Conservation (phyloP, 2,888 invertebrate species). For the Dryococelus australis region DNA sequence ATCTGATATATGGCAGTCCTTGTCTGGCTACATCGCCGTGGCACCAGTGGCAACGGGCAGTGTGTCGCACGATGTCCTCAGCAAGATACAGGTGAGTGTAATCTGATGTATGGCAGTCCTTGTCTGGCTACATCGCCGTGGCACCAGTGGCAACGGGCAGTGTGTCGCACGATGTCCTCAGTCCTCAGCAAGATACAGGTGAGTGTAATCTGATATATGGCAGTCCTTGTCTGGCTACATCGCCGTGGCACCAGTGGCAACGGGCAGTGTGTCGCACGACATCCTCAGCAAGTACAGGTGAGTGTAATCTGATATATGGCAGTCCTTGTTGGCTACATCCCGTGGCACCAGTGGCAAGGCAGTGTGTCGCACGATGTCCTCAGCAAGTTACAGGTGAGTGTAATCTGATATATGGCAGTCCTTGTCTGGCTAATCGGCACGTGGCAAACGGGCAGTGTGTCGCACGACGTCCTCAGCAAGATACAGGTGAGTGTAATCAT, state of each 20-base stretch:
- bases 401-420: too few species aligned
- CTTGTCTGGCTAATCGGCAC: constrained; percentile 58
- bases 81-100: constrained; percentile 38
- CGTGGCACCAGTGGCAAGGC: constrained; percentile 57
- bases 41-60: constrained; percentile 56
- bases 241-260: constrained; percentile 58
- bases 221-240: constrained; percentile 56
- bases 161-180: constrained; percentile 34
- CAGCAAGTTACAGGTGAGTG: constrained; percentile 37
- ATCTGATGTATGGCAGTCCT: too few species aligned
- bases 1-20: too few species aligned
- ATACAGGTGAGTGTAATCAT: constrained; percentile 40
- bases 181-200: constrained; percentile 40
- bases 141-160: constrained; percentile 56
- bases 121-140: constrained; percentile 58
- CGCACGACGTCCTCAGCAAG: constrained; percentile 31
- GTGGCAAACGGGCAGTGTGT: constrained; percentile 52
- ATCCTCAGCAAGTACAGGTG: constrained; percentile 38
- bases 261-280: constrained; percentile 45
- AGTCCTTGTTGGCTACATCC: constrained; percentile 56
- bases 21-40: constrained; percentile 58
- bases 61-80: constrained; percentile 34
- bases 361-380: constrained; percentile 35
- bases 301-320: too few species aligned
- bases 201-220: too few species aligned